Evolutionary conservation across 2,797 vertebrate species (phyloP), one percentile per base, ranked within the genome.

Genomic region (Furcifer pardalis): DNA sequence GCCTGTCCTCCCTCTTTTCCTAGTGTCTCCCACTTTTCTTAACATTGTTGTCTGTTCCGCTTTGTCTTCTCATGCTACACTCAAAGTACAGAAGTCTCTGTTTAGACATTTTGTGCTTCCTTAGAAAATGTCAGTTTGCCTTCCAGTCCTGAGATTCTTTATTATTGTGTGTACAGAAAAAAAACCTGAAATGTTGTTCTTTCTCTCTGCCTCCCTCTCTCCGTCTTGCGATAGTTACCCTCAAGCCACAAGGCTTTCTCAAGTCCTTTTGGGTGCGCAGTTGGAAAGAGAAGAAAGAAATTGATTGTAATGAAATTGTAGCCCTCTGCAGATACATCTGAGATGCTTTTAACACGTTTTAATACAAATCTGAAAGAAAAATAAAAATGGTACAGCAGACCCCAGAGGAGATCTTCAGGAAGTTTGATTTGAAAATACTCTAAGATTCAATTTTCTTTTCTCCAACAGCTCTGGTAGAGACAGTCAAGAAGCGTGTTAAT

Each of bases 261-360:
- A 42, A 69, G 65, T 37, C 60, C 21, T 42, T 27, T 42, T 63
- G 25, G 68, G 56, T 32, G 27, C 84, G 23, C 44, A 42, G 21
- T 27, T 71, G 27, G 80, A 83, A 15, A 4, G 46, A 30, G 7
- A 80, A 78, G 63, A 79, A 79, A 79, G 86, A 87, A 82, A 89
- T 87, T 46, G 88, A 80, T 44, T 0, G 0, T 87, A 88, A 90
- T 52, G 60, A 92, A 92, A 93, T 60, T 49, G 63, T 59, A 86
- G 69, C 82, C 87, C 77, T 82, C 86, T 59, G 63, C 78, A 89
- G 84, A 81, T 73, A 76, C 42, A 56, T 59, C 32, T 72, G 89
- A 87, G 79, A 90, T 89, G 89, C 89, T 93, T 94, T 93, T 88
- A 90, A 92, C 93, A 91, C 90, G 92, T 92, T 49, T n/a, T 94